Evolutionary conservation across 2,888 invertebrate species (phyloP).

Genomic region (Lydus trimaculatus): DNA sequence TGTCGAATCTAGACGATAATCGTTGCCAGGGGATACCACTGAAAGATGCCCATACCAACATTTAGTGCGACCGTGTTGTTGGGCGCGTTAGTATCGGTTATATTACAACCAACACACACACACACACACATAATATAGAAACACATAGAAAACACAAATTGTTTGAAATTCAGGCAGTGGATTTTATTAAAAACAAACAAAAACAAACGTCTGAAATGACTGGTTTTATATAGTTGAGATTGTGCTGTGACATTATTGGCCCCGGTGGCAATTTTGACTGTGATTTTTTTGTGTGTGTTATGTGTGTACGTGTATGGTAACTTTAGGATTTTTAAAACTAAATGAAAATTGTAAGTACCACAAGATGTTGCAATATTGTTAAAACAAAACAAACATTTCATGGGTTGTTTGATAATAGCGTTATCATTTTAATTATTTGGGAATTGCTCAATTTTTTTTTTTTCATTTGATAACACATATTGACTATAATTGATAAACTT

Average conservation of each 20-base stretch:
- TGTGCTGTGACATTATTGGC: slow-evolving; percentile 16
- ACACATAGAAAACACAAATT: neutral
- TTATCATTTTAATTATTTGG: neutral
- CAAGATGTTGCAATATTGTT: neutral
- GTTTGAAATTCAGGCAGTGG: too few species aligned
- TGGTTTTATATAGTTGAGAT: slow-evolving; percentile 4
- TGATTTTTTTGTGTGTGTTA: slow-evolving; percentile 27
- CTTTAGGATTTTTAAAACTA: slow-evolving; percentile 18
- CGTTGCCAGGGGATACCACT: slow-evolving; percentile 61
- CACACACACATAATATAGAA: neutral
- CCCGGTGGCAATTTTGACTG: slow-evolving; percentile 21
- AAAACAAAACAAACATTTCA: neutral
- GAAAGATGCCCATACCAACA: slow-evolving; percentile 56
- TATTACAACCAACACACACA: slow-evolving; percentile 1
- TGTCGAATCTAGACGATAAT: slow-evolving; percentile 51
- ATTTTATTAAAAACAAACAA: neutral
- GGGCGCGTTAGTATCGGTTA: slow-evolving; percentile 54
- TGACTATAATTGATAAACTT: neutral
- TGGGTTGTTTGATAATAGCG: neutral
- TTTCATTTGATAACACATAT: slow-evolving; percentile 11
- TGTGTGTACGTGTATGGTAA: slow-evolving; percentile 26
- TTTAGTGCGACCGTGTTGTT: slow-evolving; percentile 60
- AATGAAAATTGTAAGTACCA: slow-evolving; percentile 15
- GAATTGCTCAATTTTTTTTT: too few species aligned
- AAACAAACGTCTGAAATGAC: slow-evolving; percentile 14